A percentile compares a stretch with the other conserved stretches of the same genome.
Conservation (phyloP, 2,888 invertebrate genomes). For the Frankliniella fusca region DNA sequence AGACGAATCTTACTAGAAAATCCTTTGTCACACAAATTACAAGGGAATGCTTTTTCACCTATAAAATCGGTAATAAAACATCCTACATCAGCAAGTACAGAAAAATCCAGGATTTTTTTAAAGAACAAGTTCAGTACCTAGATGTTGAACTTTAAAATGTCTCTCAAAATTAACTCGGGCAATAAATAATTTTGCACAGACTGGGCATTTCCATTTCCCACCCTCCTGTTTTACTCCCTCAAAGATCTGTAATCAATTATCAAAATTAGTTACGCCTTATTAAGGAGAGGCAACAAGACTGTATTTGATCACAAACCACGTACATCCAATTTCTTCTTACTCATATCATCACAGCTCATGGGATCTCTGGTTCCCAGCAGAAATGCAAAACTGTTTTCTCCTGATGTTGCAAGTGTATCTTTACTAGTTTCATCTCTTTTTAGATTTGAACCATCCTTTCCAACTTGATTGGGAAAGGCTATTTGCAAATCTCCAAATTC, state of each 20-base stretch:
- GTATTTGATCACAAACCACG: neutral
- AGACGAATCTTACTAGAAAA: conserved; percentile 36
- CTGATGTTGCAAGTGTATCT: neutral
- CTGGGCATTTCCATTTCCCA: neutral
- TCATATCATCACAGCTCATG: neutral
- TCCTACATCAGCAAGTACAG: too few relatives aligned
- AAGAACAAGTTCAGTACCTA: neutral
- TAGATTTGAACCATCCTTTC: neutral
- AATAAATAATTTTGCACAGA: neutral
- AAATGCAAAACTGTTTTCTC: neutral
- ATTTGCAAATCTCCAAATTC: conserved; percentile 1
- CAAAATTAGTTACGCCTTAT: too few relatives aligned
- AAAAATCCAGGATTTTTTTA: neutral
- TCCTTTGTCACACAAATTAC: conserved; percentile 37
- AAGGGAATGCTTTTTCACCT: conserved; percentile 37
- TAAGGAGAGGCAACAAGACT: neutral
- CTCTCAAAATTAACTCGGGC: neutral
- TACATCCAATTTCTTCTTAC: neutral
- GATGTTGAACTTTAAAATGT: neutral
- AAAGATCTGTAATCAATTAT: neutral
- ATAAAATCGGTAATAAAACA: neutral
- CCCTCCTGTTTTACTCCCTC: neutral
- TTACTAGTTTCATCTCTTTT: neutral
- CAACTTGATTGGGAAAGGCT: neutral
- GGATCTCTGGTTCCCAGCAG: neutral